These are phyloP conservation scores for Pandemis cinnamomeana DNA, from an alignment of 2,888 invertebrate species.

Conservation along the genomic window DNA sequence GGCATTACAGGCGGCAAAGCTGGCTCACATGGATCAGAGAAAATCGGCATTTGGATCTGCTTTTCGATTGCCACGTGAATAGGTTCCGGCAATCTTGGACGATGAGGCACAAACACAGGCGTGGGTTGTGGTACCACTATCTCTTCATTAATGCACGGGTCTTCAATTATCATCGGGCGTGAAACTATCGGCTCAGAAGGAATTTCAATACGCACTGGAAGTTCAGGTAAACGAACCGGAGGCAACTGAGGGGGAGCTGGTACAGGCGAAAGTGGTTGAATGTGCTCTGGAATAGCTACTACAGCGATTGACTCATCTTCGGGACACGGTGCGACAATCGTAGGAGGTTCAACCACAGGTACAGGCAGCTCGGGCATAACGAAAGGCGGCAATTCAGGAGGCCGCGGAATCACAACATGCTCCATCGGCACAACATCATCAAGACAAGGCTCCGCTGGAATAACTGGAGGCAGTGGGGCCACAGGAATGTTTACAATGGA, in stretches of 20 bases:
- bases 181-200: constrained; percentile 14
- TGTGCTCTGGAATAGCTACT: background rate
- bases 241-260: constrained; percentile 28
- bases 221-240: constrained; percentile 20
- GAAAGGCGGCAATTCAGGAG: constrained; percentile 43
- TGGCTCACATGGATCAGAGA: constrained; percentile 30
- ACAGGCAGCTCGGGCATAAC: constrained; percentile 25
- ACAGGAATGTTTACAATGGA: constrained; percentile 14
- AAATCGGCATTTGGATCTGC: constrained; percentile 16
- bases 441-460: background rate
- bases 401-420: constrained; percentile 41
- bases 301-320: constrained; percentile 12
- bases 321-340: constrained; percentile 12
- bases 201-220: constrained; percentile 25
- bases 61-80: background rate
- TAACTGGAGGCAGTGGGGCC: constrained; percentile 21
- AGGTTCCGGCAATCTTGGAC: background rate
- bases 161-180: constrained; percentile 18
- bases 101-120: constrained; percentile 15
- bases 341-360: constrained; percentile 2
- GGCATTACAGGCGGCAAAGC: background rate
- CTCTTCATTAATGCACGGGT: constrained; percentile 32
- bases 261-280: constrained; percentile 11
- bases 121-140: constrained; percentile 11
- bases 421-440: background rate